Base-by-base conservation (phyloP, 2,888 invertebrate species). In the Acronicta psi region DNA sequence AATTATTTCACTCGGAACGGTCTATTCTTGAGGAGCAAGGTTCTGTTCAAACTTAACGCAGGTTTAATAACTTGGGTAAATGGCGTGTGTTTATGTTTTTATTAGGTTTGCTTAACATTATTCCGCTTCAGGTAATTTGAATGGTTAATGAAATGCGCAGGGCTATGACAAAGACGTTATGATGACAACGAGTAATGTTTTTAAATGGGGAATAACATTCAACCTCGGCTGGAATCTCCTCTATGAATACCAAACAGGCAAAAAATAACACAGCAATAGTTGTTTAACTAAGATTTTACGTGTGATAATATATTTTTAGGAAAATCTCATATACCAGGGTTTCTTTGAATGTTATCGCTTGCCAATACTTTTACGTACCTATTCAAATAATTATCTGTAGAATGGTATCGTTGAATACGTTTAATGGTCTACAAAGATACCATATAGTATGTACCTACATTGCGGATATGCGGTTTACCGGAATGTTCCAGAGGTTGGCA, bases 11-110 rank as follows among this genome's bases (percentile, higher is more conserved):
- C 50, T 40, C 46, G 51, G 37, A 58, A 70, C 49, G 45, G 40
- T 57, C 38, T 59, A 56, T 60, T 68, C 61, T 59, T 57, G 58
- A 61, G 40, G 29, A 59, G 50, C 55, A 41, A 40, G 16, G 31
- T n/a, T 43, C 47, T 46, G 42, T 63, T 43, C 49, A 44, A 64
- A 65, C 43, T 70, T 60, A 57, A 42, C 54, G 46, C 38, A 37
- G 36, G 51, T 62, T 69, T 73, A 69, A 59, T 74, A 74, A 60
- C 63, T 73, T 62, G 43, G 31, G 37, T 51, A 43, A 60, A 70
- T 62, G 56, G 51, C 46, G 50, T 53, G 52, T 67, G 59, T 73
- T 69, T 60, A 34, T 46, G 37, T 57, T 73, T 68, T 76, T 70
- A 67, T 73, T 73, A 50, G 60, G 59, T 64, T 67, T 56, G 40